Base-by-base conservation (phyloP, 2,797 vertebrate genomes). In the Pangasius mekongensis region DNA sequence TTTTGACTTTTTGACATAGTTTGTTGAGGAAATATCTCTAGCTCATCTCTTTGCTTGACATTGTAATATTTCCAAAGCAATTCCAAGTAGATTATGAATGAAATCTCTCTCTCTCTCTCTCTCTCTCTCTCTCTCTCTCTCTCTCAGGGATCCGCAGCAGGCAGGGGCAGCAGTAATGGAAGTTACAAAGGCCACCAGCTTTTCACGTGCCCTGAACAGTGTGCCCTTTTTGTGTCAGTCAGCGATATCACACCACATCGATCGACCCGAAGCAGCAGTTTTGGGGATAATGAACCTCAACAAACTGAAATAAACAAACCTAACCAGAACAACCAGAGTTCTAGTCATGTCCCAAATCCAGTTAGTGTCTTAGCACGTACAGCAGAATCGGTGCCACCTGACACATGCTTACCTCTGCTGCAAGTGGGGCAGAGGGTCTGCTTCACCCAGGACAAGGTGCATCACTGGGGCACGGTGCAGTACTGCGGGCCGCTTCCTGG, bases 151-250 rank as follows among this genome's bases (percentile, higher is more conserved):
- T 93, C 94, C 39, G 96, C 96, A 0, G 93, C 52, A 0, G 96
- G 96, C 2, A 94, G 87, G 87, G 97, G 96, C 1, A 47, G 22
- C 3, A 92, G 93, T 20, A 96, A 96, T 7, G 97, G 97, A 0
- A 93, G 95, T 85, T 95, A 91, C 62, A 95, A 96, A 52, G 96
- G 96, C 0, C 94, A 95, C 13, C 94, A 95, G 24, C 90, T 95
- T 56, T 97, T 97, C 92, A 82, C 67, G 10, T 97, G 97, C 87
- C 95, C 94, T 0, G 97, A 97, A 0, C 94, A 90, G 86, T 96
- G 95, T 0, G 96, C 92, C 39, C 94, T 97, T 69, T 97, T 97
- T 43, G 88, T 97, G 5, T 90, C 96, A 0, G 93, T 91, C 89
- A 94, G 91, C 30, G 94, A 94, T 54, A 87, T 96, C 83, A 9